These are phyloP conservation scores for Hemicrepidius hirtus DNA, from an alignment of 2,888 invertebrate genomes.

Conservation along the genomic window DNA sequence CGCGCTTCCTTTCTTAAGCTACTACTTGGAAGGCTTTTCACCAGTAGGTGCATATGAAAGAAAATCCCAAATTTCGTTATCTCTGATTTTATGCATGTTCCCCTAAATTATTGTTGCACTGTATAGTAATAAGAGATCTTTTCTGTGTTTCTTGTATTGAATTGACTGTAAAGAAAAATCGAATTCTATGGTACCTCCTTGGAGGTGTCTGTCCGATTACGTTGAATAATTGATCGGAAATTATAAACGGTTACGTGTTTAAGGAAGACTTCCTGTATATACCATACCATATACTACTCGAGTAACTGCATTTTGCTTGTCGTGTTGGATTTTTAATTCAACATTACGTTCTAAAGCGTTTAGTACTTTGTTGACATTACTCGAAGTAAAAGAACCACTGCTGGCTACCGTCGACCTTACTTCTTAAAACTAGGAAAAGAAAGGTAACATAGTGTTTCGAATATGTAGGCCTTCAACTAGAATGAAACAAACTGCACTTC, in stretches of 20 bases:
- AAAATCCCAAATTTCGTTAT: too few relatives aligned
- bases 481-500: slow-evolving; percentile 50
- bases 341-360: slow-evolving; percentile 4
- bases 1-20: too few relatives aligned
- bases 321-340: background rate
- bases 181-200: too few relatives aligned
- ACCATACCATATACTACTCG: slow-evolving; percentile 7
- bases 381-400: slow-evolving; percentile 23
- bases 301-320: slow-evolving; percentile 27
- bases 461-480: slow-evolving; percentile 57
- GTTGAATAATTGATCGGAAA: slow-evolving; percentile 33
- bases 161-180: too few relatives aligned
- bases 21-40: too few relatives aligned
- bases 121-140: too few relatives aligned
- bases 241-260: background rate
- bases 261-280: slow-evolving; percentile 25
- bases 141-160: too few relatives aligned
- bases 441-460: slow-evolving; percentile 55
- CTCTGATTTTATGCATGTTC: too few relatives aligned
- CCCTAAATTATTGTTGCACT: too few relatives aligned
- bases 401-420: slow-evolving; percentile 39
- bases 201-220: background rate
- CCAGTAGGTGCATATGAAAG: too few relatives aligned
- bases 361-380: slow-evolving; percentile 17
- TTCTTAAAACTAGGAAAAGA: slow-evolving; percentile 61